Base-by-base conservation (phyloP, 2,113 vertebrate species). In the Oryzias celebensis region DNA sequence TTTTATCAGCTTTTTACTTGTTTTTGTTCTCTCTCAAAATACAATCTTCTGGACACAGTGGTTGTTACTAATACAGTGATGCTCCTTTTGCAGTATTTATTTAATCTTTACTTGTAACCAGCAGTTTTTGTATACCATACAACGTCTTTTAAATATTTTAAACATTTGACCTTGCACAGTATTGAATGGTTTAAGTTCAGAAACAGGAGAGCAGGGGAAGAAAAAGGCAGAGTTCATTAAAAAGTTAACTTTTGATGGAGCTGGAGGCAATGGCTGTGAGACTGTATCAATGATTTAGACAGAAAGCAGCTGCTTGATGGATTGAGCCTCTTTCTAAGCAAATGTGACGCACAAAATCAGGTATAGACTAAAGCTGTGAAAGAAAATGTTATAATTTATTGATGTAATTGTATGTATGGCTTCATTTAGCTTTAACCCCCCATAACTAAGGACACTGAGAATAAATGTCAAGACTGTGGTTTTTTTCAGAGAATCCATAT, bases 201-300 rank as follows among this genome's bases (percentile, higher is more conserved):
- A 41, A 52, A 53, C 68, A 46, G 48, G 20, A 50, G 22, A 22
- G 59, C 61, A 61, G 43, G 49, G 54, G 43, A 48, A 63, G 56
- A 12, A 52, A 14, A 65, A 53, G 52, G 46, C 46, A 46, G 74
- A 68, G 78, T 82, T 85, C 78, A 85, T 88, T 87, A 88, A 87
- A 88, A 85, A 87, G 70, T 88, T 75, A 89, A 85, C 62, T 71
- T 82, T 64, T 78, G 75, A 82, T 82, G 77, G 75, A 76, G 71
- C 43, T 4, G 65, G 70, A 57, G 60, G 50, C 69, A 52, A 46
- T 12, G 42, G 42, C 77, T 76, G 59, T 61, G 75, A 67, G 62
- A 56, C 82, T 64, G 71, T 87, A 89, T 89, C 83, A 87, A 86
- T 89, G 84, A 87, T 88, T 90, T 80, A 86, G 78, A 62, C 50